A percentile compares a stretch with the other conserved stretches of the same genome.
phyloP scores from a whole-genome alignment of 2,797 vertebrate species.

The Netta rufina region DNA sequence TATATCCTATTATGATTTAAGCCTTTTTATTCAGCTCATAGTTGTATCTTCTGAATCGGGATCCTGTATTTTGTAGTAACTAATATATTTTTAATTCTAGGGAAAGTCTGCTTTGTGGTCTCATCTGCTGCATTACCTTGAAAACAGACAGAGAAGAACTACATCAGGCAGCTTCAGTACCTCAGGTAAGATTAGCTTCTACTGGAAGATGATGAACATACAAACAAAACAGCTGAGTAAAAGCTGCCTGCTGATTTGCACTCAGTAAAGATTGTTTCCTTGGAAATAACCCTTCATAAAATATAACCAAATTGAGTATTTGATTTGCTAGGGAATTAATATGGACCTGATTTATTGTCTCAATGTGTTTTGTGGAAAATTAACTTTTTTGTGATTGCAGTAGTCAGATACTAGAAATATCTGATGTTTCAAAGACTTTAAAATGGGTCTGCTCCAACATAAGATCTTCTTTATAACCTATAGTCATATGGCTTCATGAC shows the following conservation, averaged over 20 bases:
- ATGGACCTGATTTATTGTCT: not conserved
- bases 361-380: not conserved
- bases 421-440: not conserved
- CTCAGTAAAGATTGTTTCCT: not conserved
- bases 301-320: not conserved
- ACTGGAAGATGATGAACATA: not conserved
- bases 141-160: constrained; percentile 92
- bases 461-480: not conserved
- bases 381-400: not conserved
- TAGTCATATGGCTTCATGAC: not conserved
- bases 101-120: constrained; percentile 99
- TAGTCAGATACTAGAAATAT: not conserved
- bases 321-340: not conserved
- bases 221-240: not conserved
- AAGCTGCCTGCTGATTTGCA: not conserved
- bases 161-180: constrained; percentile 88
- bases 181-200: constrained; percentile 81
- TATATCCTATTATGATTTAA: not conserved
- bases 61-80: not conserved
- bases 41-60: not conserved
- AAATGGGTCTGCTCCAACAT: not conserved
- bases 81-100: constrained; percentile 72
- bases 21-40: not conserved
- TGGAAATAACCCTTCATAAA: not conserved
- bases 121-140: constrained; percentile 94